A percentile compares a stretch with the other conserved stretches of the same genome.
phyloP scores from a whole-genome alignment of 2,888 invertebrate species.

The Octodonta nipae region DNA sequence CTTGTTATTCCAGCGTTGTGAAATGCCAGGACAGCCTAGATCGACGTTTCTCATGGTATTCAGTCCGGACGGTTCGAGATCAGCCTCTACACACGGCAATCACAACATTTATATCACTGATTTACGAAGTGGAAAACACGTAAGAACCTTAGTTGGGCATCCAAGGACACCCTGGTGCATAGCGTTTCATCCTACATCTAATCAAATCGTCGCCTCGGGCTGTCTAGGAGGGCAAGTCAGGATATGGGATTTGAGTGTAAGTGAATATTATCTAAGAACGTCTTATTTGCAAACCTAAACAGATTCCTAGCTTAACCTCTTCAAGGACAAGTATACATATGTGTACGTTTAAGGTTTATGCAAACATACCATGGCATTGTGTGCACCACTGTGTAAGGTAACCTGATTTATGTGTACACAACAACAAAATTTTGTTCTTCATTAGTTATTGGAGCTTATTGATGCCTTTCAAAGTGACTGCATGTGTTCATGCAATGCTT shows the following conservation, averaged over 20 bases:
- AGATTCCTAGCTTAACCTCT: too few relatives aligned
- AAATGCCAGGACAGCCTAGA: constrained; percentile 59
- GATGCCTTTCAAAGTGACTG: too few relatives aligned
- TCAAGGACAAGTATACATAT: too few relatives aligned
- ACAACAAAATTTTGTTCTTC: too few relatives aligned
- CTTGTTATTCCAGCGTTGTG: constrained; percentile 35
- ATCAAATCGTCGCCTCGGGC: constrained; percentile 73
- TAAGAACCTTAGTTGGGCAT: constrained; percentile 65
- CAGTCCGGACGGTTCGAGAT: constrained; percentile 72
- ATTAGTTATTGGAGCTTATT: too few relatives aligned
- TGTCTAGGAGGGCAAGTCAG: constrained; percentile 81
- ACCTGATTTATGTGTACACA: too few relatives aligned
- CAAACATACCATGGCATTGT: too few relatives aligned
- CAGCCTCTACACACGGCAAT: constrained; percentile 81
- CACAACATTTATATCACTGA: constrained; percentile 78
- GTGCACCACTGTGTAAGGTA: too few relatives aligned
- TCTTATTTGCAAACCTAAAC: too few relatives aligned
- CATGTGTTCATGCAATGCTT: too few relatives aligned
- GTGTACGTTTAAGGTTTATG: too few relatives aligned
- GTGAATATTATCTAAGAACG: constrained; percentile 3
- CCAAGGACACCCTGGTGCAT: constrained; percentile 84
- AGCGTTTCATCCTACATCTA: constrained; percentile 73
- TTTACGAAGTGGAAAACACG: constrained; percentile 61
- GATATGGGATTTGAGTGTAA: constrained; percentile 71
- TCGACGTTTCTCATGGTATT: constrained; percentile 79